Evolutionary conservation across 2,888 invertebrate species (phyloP).

Genomic region (Diachrysia chrysitis): DNA sequence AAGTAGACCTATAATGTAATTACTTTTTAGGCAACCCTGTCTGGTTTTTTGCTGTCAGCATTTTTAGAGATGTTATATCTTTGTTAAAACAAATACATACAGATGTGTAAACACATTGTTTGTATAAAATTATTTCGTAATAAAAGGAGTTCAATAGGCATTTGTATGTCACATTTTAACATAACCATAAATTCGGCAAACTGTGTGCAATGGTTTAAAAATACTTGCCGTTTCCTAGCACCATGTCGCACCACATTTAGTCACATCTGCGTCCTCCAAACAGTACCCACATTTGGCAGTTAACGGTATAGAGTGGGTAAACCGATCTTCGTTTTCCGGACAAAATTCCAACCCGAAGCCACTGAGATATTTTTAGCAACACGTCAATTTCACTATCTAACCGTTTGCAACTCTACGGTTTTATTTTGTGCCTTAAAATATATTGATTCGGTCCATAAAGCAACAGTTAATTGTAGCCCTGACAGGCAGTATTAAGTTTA

Average conservation of each 20-base stretch:
- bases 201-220: background rate
- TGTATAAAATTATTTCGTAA: no score
- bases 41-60: conserved; percentile 12
- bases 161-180: background rate
- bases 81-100: background rate
- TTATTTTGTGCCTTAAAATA: conserved; percentile 6
- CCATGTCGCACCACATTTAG: background rate
- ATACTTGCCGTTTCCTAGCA: background rate
- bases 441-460: conserved; percentile 18
- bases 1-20: conserved; percentile 30
- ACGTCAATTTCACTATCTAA: background rate
- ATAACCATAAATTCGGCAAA: background rate
- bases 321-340: background rate
- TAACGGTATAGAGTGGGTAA: background rate
- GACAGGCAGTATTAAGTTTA: conserved; percentile 42
- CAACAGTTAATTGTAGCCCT: conserved; percentile 42
- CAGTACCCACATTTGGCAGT: background rate
- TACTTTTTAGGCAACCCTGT: conserved; percentile 29
- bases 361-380: background rate
- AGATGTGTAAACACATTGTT: no score
- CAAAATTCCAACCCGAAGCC: background rate
- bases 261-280: conserved; percentile 5
- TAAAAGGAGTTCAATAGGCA: background rate
- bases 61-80: conserved; percentile 8
- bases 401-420: background rate